Evolutionary conservation across 2,797 vertebrate species (phyloP), one percentile per base, ranked within the genome.

Genomic region (Tadarida brasiliensis): DNA sequence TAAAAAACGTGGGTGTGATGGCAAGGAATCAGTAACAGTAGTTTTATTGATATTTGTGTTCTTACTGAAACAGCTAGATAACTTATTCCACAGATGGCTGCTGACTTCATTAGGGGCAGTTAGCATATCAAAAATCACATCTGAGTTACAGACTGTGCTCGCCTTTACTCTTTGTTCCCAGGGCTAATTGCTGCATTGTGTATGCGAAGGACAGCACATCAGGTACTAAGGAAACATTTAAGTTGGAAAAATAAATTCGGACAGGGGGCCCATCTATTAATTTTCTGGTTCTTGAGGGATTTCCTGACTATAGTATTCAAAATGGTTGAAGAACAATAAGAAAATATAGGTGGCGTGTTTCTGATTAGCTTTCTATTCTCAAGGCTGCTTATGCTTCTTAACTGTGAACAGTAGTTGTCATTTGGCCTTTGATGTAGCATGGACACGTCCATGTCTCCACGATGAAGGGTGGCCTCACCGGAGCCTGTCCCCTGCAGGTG

Each of bases 401-500:
- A 30, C 4, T 16, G 26, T 10, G 63, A 59, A 5, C 1, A 30
- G 54, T 19, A 1, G 0, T n/a, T 35, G 61, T 57, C 59, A 0
- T 33, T n/a, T 19, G 16, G 22, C 81, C 33, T 47, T 68, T 1
- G 0, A 0, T 1, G 22, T 0, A 15, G 59, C 68, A 2, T 6
- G 2, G 59, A 11, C 78, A 17, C 1, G 3, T 28, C 56, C 24
- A 1, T n/a, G 65, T n/a, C 19, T 63, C 4, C 63, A 2, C 1
- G 7, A 30, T 3, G 7, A 28, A 30, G 51, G 54, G 24, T 12
- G 3, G 0, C 22, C 90, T 97, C 83, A 95, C 59, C 1, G 0
- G 5, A n/a, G 47, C 67, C 63, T 47, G 71, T 95, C 63, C 49
- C 19, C 3, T 22, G 5, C 96, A 99, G 98, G 98, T 99, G 26